A percentile compares a stretch with the other conserved stretches of the same genome.
These are phyloP conservation scores for Myiagra hebetior DNA, from an alignment of 2,113 vertebrate genomes.

Conservation along the genomic window DNA sequence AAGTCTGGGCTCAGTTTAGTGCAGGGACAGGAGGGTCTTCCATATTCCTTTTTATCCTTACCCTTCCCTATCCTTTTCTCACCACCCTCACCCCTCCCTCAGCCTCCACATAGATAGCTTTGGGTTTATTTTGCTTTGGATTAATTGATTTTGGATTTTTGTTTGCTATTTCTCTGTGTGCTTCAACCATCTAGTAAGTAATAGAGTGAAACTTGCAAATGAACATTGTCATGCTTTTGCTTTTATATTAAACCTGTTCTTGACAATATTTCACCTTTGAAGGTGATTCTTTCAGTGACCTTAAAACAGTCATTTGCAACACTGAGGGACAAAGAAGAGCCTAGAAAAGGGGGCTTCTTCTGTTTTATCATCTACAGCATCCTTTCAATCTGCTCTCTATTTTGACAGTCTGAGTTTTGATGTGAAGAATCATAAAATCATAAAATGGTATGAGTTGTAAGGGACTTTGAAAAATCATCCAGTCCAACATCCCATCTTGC, in stretches of 20 bases:
- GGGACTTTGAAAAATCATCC: not conserved
- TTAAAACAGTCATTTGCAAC: not conserved
- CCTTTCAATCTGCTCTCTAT: not conserved
- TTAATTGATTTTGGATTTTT: not conserved
- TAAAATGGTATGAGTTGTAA: not conserved
- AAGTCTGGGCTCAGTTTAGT: not conserved
- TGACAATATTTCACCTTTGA: not conserved
- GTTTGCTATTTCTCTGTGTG: not conserved
- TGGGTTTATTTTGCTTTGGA: not conserved
- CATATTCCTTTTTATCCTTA: not conserved
- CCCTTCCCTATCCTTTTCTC: not conserved
- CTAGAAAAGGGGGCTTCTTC: not conserved
- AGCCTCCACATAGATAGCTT: not conserved
- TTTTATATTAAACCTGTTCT: not conserved
- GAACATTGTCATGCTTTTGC: not conserved
- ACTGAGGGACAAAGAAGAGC: not conserved
- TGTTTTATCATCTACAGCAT: not conserved
- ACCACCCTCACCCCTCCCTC: not conserved
- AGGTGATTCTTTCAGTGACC: not conserved
- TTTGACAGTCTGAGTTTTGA: not conserved
- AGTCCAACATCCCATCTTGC: not conserved
- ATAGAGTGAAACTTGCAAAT: not conserved
- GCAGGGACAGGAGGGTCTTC: not conserved
- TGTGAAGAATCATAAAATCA: not conserved
- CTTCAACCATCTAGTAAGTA: not conserved